A percentile compares a stretch with the other conserved stretches of the same genome.
Conservation (phyloP, 2,797 vertebrate genomes). For the Silurus lanzhouensis region DNA sequence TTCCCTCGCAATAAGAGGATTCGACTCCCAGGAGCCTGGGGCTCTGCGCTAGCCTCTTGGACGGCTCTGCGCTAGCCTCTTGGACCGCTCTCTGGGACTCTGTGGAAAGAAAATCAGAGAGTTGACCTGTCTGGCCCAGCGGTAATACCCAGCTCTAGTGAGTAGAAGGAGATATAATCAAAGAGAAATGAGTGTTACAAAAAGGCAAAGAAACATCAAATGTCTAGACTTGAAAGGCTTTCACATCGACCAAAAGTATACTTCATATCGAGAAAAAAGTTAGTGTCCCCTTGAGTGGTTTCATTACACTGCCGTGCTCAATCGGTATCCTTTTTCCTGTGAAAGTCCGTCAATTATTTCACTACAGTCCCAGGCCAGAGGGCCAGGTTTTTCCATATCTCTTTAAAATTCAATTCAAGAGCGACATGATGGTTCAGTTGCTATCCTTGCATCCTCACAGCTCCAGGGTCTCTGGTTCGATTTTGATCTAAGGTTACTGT, state of each 20-base stretch:
- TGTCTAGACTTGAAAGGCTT: not conserved
- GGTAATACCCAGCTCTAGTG: conserved; percentile 21
- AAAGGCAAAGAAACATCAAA: not conserved
- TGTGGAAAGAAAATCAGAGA: conserved; percentile 59
- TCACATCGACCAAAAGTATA: not conserved
- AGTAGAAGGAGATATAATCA: conserved; percentile 16
- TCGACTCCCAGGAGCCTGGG: conserved; percentile 35
- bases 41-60: conserved; percentile 40
- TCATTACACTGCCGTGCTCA: not conserved
- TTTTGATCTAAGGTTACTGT: not conserved
- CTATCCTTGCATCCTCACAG: not conserved
- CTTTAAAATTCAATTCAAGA: not conserved
- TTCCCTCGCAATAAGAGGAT: not conserved
- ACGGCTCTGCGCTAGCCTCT: conserved; percentile 38
- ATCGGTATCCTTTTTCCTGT: not conserved
- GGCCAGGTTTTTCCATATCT: not conserved
- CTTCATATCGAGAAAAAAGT: conserved; percentile 3
- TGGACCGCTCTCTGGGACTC: conserved; percentile 38
- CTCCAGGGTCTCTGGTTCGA: not conserved
- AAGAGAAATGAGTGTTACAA: conserved; percentile 6
- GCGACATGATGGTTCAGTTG: not conserved
- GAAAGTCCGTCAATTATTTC: not conserved
- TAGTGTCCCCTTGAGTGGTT: conserved; percentile 3
- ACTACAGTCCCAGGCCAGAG: not conserved
- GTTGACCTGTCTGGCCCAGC: conserved; percentile 30